Percentiles rank a stretch among this genome's conserved stretches.
phyloP scores from a whole-genome alignment of 2,888 invertebrate genomes.

The Mantis religiosa region DNA sequence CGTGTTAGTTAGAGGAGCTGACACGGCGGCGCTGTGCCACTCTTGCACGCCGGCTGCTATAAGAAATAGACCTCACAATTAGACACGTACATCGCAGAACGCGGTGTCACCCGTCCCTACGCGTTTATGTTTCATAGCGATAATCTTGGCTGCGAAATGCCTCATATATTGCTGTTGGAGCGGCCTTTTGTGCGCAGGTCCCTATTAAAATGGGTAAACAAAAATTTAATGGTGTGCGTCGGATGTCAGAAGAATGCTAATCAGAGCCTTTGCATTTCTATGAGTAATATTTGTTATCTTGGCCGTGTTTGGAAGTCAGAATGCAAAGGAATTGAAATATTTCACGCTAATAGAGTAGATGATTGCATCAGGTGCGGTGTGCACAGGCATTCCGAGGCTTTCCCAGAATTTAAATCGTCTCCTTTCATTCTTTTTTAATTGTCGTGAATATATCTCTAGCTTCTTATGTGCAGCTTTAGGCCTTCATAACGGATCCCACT shows the following conservation, averaged over 20 bases:
- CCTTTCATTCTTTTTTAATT: not conserved
- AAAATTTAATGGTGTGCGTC: not conserved
- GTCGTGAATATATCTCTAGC: not conserved
- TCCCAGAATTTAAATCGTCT: not conserved
- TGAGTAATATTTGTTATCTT: not conserved
- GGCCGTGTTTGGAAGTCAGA: not conserved
- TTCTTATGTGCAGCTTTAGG: no score
- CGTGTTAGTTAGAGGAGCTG: no score
- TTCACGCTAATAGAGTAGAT: not conserved
- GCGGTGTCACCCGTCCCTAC: not conserved
- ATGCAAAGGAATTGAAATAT: not conserved
- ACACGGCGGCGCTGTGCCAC: not conserved
- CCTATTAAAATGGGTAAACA: not conserved
- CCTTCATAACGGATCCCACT: no score
- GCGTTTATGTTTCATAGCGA: not conserved
- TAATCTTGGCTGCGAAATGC: not conserved
- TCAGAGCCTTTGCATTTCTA: not conserved
- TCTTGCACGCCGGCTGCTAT: not conserved
- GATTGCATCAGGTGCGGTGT: not conserved
- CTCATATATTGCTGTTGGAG: not conserved
- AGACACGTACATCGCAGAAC: not conserved
- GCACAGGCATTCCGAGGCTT: not conserved
- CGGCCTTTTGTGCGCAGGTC: not conserved
- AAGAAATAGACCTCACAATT: not conserved
- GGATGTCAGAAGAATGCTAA: not conserved